Evolutionary conservation across 2,797 vertebrate species (phyloP).

Genomic region (Morelia viridis): DNA sequence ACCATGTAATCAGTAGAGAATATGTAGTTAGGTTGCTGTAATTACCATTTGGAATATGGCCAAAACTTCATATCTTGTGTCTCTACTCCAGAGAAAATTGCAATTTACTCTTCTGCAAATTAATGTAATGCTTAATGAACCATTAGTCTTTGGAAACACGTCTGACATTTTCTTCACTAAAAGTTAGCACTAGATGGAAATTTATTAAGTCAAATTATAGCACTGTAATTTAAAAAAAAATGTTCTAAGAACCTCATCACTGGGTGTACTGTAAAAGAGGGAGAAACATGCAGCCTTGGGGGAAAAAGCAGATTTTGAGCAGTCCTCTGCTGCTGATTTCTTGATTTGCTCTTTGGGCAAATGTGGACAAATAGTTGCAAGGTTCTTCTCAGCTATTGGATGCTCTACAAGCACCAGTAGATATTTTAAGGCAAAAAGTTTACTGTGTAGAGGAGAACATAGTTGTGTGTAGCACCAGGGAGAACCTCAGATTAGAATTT

Average conservation of each 20-base stretch:
- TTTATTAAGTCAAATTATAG: conserved; percentile 17
- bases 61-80: neutral
- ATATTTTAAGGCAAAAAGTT: neutral
- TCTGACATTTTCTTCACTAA: conserved; percentile 16
- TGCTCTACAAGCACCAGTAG: neutral
- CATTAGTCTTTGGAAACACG: conserved; percentile 13
- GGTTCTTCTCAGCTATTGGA: neutral
- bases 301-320: neutral
- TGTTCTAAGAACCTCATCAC: neutral
- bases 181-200: neutral
- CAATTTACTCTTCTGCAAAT: conserved; percentile 12
- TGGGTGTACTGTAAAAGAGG: neutral
- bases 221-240: conserved; percentile 19
- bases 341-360: neutral
- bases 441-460: neutral
- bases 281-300: neutral
- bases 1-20: neutral
- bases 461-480: neutral
- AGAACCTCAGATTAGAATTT: neutral
- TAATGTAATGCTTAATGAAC: conserved; percentile 38
- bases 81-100: conserved; percentile 20
- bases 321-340: neutral
- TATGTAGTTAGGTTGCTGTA: conserved; percentile 9
- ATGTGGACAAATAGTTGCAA: neutral
- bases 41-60: conserved; percentile 28